These are phyloP conservation scores for Cygnus olor DNA, from an alignment of 2,797 vertebrate species.

Conservation along the genomic window DNA sequence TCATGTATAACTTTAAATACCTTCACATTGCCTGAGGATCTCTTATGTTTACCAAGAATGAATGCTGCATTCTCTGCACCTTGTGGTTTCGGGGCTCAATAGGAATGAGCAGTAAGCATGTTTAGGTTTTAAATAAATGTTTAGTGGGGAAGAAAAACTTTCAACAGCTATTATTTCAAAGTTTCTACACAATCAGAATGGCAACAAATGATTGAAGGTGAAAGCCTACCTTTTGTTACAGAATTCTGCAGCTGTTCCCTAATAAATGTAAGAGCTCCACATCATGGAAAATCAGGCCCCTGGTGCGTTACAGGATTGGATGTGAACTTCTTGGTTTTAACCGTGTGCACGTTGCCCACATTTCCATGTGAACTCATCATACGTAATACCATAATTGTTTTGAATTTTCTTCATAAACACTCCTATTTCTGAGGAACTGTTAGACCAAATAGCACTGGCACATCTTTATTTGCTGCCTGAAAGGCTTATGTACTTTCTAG, in stretches of 20 bases:
- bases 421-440: neutral
- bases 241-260: neutral
- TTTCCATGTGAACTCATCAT: neutral
- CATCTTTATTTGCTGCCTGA: neutral
- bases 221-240: neutral
- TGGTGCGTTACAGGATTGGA: accelerated
- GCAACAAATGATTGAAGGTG: neutral
- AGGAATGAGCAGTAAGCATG: neutral
- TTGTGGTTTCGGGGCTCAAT: neutral
- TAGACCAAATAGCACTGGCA: neutral
- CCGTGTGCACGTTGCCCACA: too few relatives aligned
- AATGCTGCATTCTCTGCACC: neutral
- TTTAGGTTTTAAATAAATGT: neutral
- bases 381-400: neutral
- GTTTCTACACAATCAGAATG: neutral
- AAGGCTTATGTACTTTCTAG: neutral
- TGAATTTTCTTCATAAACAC: neutral
- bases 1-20: neutral
- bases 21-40: neutral
- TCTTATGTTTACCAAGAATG: neutral
- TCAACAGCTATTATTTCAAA: neutral
- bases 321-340: neutral
- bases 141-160: neutral
- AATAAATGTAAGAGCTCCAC: neutral
- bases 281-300: neutral